Base-by-base conservation (phyloP, 2,797 vertebrate species). In the Borostomias antarcticus region DNA sequence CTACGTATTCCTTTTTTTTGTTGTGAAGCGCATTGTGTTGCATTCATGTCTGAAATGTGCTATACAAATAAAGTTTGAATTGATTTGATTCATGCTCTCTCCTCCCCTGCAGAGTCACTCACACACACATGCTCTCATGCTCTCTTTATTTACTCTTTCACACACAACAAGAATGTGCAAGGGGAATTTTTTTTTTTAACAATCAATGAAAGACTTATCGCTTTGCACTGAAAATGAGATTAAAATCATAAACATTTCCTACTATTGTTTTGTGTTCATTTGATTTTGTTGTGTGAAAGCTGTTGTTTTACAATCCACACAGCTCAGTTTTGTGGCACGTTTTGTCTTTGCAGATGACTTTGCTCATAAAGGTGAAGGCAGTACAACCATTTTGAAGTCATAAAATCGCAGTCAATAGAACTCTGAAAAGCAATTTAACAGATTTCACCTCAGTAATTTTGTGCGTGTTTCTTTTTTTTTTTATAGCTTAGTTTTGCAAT, bases 401-500 rank as follows among this genome's bases (percentile, higher is more conserved):
- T 92, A 88, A 89, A 91, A 90, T 85, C 78, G 64, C 74, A 79
- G 86, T 83, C 82, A 73, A 87, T 85, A 85, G 86, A 88, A 85
- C 82, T 87, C 84, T 59, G 79, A 86, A 89, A 90, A 88, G 86
- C 91, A 89, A 92, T 91, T 92, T 90, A 89, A 86, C 88, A 85
- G 85, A 80, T 87, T 91, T 90, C 86, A 88, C 87, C 83, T 85
- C 82, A 83, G 85, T 91, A 88, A 91, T 91, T 90, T 89, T 81
- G 88, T 82, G 81, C 83, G 81, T 90, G 87, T 89, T 91, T 87
- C 80, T 69, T 86, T 86, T 58, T 86, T 91, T 91, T 58, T 86
- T 91, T 91, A 91, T 90, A 85, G 87, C 84, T 90, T 90, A 90
- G 86, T 91, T 90, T 90, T 89, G 82, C 64, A 65, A 77, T 74